Percentiles rank a stretch among this genome's conserved stretches.
Conservation (phyloP, 2,888 invertebrate genomes). For the Lypha dubia region DNA sequence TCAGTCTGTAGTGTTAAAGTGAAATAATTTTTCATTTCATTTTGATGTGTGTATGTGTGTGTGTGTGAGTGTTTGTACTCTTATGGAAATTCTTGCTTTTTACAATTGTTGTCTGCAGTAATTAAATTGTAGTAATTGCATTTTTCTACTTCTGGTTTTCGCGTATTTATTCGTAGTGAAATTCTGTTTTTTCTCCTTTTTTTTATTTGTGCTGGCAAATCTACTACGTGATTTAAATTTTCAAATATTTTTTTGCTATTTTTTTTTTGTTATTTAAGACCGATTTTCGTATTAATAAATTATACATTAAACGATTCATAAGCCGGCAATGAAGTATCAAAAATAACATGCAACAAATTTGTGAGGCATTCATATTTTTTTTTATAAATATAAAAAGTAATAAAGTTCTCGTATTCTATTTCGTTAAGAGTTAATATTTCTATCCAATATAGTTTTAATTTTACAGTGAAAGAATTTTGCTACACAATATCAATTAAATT, state of each 20-base stretch:
- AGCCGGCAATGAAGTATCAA: too few relatives aligned
- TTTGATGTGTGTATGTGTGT: slow-evolving; percentile 47
- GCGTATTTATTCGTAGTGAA: slow-evolving; percentile 42
- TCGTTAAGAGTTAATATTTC: too few relatives aligned
- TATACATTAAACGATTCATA: too few relatives aligned
- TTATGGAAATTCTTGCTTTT: slow-evolving; percentile 58
- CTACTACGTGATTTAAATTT: slow-evolving; percentile 50
- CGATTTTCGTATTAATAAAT: too few relatives aligned
- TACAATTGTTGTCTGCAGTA: slow-evolving; percentile 71
- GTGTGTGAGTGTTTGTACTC: slow-evolving; percentile 40
- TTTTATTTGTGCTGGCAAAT: slow-evolving; percentile 36
- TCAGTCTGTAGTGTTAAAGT: slow-evolving; percentile 14
- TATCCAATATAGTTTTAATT: too few relatives aligned
- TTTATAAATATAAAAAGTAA: too few relatives aligned
- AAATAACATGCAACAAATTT: too few relatives aligned
- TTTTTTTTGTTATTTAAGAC: not conserved
- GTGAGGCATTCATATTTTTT: too few relatives aligned
- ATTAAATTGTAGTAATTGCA: slow-evolving; percentile 72
- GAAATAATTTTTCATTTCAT: slow-evolving; percentile 61
- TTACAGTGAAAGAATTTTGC: too few relatives aligned
- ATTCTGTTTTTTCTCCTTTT: slow-evolving; percentile 34
- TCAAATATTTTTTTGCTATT: not conserved
- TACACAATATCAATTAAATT: too few relatives aligned
- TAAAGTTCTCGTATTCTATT: too few relatives aligned
- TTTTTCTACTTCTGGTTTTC: slow-evolving; percentile 44